Base-by-base conservation (phyloP, 2,888 invertebrate genomes). In the Dorcus parallelipipedus region DNA sequence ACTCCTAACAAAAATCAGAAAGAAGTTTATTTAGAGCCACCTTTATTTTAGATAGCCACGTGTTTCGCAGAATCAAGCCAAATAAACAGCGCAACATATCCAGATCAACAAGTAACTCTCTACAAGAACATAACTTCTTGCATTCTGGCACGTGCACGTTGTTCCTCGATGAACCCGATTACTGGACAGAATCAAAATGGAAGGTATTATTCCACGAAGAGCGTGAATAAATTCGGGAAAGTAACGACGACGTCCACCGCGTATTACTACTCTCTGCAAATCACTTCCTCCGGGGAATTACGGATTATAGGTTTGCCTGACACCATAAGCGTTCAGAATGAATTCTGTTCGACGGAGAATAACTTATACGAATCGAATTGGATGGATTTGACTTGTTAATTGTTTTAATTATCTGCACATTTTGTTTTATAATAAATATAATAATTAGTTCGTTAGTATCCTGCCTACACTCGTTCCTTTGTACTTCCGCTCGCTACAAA, bases 61-160 rank as follows among this genome's bases (percentile, higher is more conserved):
- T 84, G 83, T 60, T 82, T 82, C 6, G 74, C 81, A 56, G 82
- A 82, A 76, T 80, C 82, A 3, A 78, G 81, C 66, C 80, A 79
- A 5, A 80, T 81, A 26, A 76, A 83, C 38, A 79, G 81, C 59
- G 78, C 83, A 58, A 78, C 79, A 17, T 52, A 79, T 10, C 82
- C 83, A 65, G 76, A 75, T 10, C 82, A 83, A 62, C 83, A 82
- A 67, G 76, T 83, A n/a, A 71, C 77, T 38, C 82, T 84, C 67
- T 85, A 79, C 68, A 84, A 82, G 33, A 87, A 88, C 70, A 83
- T 86, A 38, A 87, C 86, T 2, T 84, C 86, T 8, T 87, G 87
- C 70, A 81, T 88, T 60, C 73, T 88, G 57, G 86, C 87, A 1
- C 84, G 82, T 68, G 76, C 85, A 1, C 80, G 87, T 54, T 88